Base-by-base conservation (phyloP, 2,797 vertebrate genomes). In the Ctenopoma kingsleyae region DNA sequence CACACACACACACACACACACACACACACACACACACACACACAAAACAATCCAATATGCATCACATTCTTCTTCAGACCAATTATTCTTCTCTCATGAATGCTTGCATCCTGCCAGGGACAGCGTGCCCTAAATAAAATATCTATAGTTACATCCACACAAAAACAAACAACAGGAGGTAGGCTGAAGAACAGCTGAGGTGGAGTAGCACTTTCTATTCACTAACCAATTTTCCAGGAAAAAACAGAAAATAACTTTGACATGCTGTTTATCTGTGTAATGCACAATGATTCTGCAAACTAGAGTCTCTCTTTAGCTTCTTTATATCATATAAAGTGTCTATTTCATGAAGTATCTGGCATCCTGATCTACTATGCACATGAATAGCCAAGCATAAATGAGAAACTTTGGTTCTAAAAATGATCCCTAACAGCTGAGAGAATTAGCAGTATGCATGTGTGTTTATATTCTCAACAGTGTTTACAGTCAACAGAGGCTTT, bases 401-500 rank as follows among this genome's bases (percentile, higher is more conserved):
- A 60, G 46, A 71, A 47, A 36, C 40, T 71, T 53, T 64, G 54
- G 17, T 41, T 67, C 2, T 7, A 52, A 60, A 57, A 64, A 20
- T 15, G 27, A 73, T 74, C 57, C 30, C 7, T 10, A 73, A 59
- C 65, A 82, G 69, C 80, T 80, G 81, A 80, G 60, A 71, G 52
- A 76, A 83, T 82, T 71, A 73, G 53, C 55, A 2, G 70, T 25
- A 38, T 62, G 59, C 48, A 6, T 58, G 69, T 69, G 69, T 88
- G 74, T 89, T 78, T 78, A 49, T 67, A 43, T 69, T 81, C 76
- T 76, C 64, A 67, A 32, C 50, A 38, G 68, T 89, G 83, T 90
- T 91, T 88, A 89, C 82, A 86, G 85, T 87, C 88, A 92, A 89
- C 82, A 85, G 65, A 85, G 77, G 68, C 78, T 80, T 79, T 76